A percentile compares a stretch with the other conserved stretches of the same genome.
phyloP scores from a whole-genome alignment of 1,140 invertebrate species.

The Andricus grossulariae region DNA sequence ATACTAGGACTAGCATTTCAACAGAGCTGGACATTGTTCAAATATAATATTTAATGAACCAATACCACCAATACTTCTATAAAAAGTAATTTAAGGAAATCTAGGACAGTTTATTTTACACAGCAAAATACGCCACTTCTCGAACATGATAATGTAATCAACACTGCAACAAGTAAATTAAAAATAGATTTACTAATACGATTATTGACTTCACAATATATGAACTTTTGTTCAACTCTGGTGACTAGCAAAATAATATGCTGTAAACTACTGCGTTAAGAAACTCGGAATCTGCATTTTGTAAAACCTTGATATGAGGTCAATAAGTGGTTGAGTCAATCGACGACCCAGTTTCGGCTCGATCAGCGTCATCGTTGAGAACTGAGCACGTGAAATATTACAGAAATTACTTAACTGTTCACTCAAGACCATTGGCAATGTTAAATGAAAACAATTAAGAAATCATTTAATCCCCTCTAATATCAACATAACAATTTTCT shows the following conservation, averaged over 20 bases:
- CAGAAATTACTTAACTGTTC: conserved; percentile 33
- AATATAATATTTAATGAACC: not conserved
- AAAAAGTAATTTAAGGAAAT: too few relatives aligned
- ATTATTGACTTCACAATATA: too few relatives aligned
- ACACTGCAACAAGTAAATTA: too few relatives aligned
- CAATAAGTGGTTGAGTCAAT: conserved; percentile 91
- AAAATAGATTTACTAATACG: too few relatives aligned
- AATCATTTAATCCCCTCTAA: not conserved
- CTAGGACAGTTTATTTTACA: too few relatives aligned
- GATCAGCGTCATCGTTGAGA: conserved; percentile 90
- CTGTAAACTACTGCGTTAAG: conserved; percentile 48
- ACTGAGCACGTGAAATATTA: conserved; percentile 78
- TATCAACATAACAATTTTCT: too few relatives aligned
- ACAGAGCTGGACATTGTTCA: not conserved
- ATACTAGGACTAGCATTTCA: not conserved
- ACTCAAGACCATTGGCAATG: not conserved
- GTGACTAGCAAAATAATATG: conserved; percentile 21
- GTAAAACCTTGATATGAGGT: conserved; percentile 91
- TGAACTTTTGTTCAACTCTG: not conserved
- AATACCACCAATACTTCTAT: too few relatives aligned
- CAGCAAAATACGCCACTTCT: too few relatives aligned
- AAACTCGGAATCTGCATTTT: conserved; percentile 52
- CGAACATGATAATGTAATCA: too few relatives aligned
- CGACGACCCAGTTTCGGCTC: conserved; percentile 90
- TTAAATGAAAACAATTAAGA: not conserved